These are phyloP conservation scores for Rhinoderma darwinii DNA, from an alignment of 2,113 vertebrate species.

Conservation along the genomic window DNA sequence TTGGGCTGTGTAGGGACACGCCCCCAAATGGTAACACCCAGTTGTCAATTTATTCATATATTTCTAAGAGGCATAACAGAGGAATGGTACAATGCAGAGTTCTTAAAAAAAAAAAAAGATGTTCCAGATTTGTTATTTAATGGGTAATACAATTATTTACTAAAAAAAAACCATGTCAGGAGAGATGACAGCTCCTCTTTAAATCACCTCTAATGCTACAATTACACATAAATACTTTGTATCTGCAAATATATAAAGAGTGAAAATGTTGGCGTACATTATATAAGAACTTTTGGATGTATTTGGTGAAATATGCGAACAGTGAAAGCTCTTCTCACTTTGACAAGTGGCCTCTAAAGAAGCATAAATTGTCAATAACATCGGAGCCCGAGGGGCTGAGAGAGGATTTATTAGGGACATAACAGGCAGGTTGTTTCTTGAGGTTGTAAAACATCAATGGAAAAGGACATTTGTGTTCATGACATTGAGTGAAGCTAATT, in stretches of 20 bases:
- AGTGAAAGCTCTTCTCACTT: not conserved
- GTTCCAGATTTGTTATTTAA: too few species aligned
- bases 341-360: not conserved
- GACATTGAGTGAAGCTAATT: not conserved
- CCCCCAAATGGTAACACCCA: too few species aligned
- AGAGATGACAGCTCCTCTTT: too few species aligned
- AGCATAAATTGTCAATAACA: not conserved
- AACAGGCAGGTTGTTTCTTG: not conserved
- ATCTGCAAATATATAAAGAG: not conserved
- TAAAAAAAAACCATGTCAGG: too few species aligned
- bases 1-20: too few species aligned
- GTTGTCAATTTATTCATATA: too few species aligned
- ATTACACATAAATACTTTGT: not conserved
- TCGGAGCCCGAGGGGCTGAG: not conserved
- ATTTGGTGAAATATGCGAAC: not conserved
- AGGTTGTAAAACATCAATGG: not conserved
- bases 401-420: not conserved
- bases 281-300: not conserved
- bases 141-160: too few species aligned
- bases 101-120: too few species aligned
- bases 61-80: too few species aligned
- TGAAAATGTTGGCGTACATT: not conserved
- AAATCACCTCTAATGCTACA: not conserved
- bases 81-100: too few species aligned
- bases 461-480: not conserved